phyloP scores from a whole-genome alignment of 2,888 invertebrate species.

The Hirtodrosophila duncani region DNA sequence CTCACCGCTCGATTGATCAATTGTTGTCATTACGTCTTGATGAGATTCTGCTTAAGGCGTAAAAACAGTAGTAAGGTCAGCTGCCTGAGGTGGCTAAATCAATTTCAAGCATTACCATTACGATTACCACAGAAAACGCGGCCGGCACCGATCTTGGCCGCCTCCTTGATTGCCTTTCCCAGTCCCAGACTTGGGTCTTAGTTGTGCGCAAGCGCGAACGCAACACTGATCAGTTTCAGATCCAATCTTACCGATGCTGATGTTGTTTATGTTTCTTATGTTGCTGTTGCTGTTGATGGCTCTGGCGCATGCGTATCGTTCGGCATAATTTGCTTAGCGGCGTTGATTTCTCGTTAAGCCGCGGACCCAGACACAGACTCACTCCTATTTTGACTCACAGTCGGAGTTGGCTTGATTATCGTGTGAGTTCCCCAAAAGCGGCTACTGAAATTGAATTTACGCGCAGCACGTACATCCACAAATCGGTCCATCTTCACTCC shows the following conservation, averaged over 20 bases:
- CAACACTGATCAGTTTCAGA: neutral
- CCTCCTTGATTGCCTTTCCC: slow-evolving; percentile 50
- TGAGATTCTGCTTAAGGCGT: slow-evolving; percentile 78
- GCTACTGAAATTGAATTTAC: slow-evolving; percentile 76
- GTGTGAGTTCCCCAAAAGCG: slow-evolving; percentile 21
- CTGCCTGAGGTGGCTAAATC: slow-evolving; percentile 75
- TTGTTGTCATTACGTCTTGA: slow-evolving; percentile 74
- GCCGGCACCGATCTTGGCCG: slow-evolving; percentile 28
- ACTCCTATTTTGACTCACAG: slow-evolving; percentile 5
- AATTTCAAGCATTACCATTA: slow-evolving; percentile 70
- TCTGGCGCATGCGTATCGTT: slow-evolving; percentile 76
- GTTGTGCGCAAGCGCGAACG: no score
- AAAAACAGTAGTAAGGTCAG: slow-evolving; percentile 78
- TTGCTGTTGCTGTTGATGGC: slow-evolving; percentile 51
- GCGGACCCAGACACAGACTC: slow-evolving; percentile 27
- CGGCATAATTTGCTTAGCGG: slow-evolving; percentile 74
- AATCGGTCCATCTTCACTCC: slow-evolving; percentile 73
- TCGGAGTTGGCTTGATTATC: slow-evolving; percentile 35
- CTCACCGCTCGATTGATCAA: slow-evolving; percentile 55
- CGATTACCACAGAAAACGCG: slow-evolving; percentile 16
- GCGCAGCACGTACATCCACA: slow-evolving; percentile 76
- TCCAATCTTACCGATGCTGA: slow-evolving; percentile 7
- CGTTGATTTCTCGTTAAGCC: slow-evolving; percentile 73
- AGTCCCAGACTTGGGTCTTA: no score
- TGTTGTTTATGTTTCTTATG: no score